Percentiles rank a stretch among this genome's conserved stretches.
Conservation (phyloP, 2,113 vertebrate species). For the Albula goreensis region DNA sequence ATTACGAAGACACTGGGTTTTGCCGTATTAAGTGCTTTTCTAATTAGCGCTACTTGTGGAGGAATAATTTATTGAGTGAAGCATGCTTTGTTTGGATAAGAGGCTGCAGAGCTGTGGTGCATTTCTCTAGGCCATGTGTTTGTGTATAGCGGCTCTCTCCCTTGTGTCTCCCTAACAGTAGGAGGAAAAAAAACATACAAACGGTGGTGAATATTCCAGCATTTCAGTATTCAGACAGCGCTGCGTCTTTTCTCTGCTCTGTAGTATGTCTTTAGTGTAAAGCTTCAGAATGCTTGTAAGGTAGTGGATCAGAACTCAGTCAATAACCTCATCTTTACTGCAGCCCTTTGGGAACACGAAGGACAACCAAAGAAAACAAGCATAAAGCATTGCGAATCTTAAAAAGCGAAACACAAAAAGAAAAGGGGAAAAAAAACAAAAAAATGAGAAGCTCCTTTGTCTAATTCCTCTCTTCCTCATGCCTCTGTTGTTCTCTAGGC, state of each 20-base stretch:
- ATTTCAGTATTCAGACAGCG: slow-evolving; percentile 3
- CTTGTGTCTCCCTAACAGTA: neutral
- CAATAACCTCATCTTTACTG: slow-evolving; percentile 19
- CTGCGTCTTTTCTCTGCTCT: neutral
- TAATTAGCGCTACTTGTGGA: slow-evolving; percentile 48
- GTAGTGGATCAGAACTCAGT: slow-evolving; percentile 21
- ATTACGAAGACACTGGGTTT: slow-evolving; percentile 34
- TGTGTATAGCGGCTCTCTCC: neutral
- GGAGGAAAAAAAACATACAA: neutral
- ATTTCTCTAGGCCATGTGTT: slow-evolving; percentile 1
- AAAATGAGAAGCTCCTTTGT: slow-evolving; percentile 22
- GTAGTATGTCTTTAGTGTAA: slow-evolving; percentile 1
- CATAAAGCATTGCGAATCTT: slow-evolving; percentile 1
- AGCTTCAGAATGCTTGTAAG: slow-evolving; percentile 6
- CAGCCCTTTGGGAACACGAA: slow-evolving; percentile 14
- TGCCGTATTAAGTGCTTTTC: slow-evolving; percentile 39
- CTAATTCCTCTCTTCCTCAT: slow-evolving; percentile 4
- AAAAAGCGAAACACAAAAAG: neutral
- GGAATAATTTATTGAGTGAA: slow-evolving; percentile 52
- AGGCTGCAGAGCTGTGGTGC: slow-evolving; percentile 36
- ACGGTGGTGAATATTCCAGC: neutral
- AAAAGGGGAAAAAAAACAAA: neutral
- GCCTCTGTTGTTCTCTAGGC: neutral
- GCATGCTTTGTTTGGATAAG: slow-evolving; percentile 46
- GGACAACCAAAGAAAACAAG: slow-evolving; percentile 20